These are phyloP conservation scores for Thalpophila matura DNA, from an alignment of 2,888 invertebrate genomes.

Conservation along the genomic window DNA sequence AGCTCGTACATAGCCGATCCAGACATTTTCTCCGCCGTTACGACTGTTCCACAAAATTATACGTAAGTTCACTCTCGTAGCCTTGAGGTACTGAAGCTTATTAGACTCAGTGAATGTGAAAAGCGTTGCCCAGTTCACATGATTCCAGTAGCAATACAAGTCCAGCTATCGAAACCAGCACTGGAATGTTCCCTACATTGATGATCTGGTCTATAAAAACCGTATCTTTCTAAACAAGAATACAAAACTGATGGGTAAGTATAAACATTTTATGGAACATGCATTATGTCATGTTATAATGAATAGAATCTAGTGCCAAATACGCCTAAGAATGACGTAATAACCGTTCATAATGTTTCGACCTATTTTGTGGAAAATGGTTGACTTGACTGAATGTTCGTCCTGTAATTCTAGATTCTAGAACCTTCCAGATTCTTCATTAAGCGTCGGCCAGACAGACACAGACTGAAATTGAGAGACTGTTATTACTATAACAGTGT, in stretches of 20 bases:
- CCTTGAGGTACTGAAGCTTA: not conserved
- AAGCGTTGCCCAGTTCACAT: no score
- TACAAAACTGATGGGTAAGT: no score
- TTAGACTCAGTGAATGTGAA: no score
- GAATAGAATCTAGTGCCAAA: constrained; percentile 47
- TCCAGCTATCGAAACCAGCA: no score
- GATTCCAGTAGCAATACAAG: no score
- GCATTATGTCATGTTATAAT: constrained; percentile 13
- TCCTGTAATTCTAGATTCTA: not conserved
- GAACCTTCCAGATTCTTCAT: not conserved
- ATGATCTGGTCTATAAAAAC: no score
- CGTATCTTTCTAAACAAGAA: no score
- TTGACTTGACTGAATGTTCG: not conserved
- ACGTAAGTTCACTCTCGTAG: not conserved
- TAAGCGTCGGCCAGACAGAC: no score
- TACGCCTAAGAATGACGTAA: constrained; percentile 45
- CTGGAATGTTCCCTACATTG: no score
- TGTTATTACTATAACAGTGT: no score
- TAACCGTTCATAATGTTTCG: constrained; percentile 6
- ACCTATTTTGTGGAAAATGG: constrained; percentile 18
- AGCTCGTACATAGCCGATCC: constrained; percentile 99
- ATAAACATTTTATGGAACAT: constrained; percentile 7
- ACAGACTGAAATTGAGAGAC: no score
- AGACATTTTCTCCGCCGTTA: constrained; percentile 99
- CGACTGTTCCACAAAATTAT: constrained; percentile 92